A percentile compares a stretch with the other conserved stretches of the same genome.
These are phyloP conservation scores for Rutilus rutilus DNA, from an alignment of 2,113 vertebrate species.

Conservation along the genomic window DNA sequence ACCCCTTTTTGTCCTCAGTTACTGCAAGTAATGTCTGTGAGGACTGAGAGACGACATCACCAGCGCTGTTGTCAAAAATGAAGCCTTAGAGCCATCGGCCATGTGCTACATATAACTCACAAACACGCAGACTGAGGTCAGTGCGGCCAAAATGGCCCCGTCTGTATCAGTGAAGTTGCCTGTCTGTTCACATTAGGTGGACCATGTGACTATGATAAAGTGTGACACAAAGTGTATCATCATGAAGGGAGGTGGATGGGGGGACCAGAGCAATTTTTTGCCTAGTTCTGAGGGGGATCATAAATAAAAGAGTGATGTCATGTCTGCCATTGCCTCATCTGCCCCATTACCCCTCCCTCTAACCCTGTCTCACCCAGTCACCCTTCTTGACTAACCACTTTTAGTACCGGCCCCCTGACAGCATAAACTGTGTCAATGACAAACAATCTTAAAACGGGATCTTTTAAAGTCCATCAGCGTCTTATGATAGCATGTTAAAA, in stretches of 20 bases:
- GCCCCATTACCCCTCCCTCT: constrained; percentile 16
- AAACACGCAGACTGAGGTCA: constrained; percentile 28
- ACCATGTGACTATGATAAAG: constrained; percentile 39
- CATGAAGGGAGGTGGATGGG: not conserved
- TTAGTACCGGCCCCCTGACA: constrained; percentile 29
- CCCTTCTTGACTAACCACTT: constrained; percentile 33
- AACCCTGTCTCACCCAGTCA: not conserved
- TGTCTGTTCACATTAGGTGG: constrained; percentile 48
- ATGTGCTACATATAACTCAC: constrained; percentile 55
- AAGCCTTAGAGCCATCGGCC: constrained; percentile 40
- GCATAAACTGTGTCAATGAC: constrained; percentile 26
- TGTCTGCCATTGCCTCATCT: constrained; percentile 55
- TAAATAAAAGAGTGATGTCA: constrained; percentile 61
- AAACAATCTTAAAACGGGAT: not conserved
- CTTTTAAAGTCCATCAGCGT: constrained; percentile 21
- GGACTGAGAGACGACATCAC: constrained; percentile 21
- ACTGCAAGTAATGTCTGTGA: constrained; percentile 45
- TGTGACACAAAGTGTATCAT: constrained; percentile 47
- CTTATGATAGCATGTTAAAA: constrained; percentile 6
- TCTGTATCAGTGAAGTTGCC: constrained; percentile 47
- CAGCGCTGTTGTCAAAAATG: constrained; percentile 33
- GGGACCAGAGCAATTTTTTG: constrained; percentile 33
- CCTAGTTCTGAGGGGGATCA: constrained; percentile 22
- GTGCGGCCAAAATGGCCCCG: constrained; percentile 42
- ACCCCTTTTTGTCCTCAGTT: constrained; percentile 27